phyloP scores from a whole-genome alignment of 2,113 vertebrate species.

The Phyllostomus discolor region DNA sequence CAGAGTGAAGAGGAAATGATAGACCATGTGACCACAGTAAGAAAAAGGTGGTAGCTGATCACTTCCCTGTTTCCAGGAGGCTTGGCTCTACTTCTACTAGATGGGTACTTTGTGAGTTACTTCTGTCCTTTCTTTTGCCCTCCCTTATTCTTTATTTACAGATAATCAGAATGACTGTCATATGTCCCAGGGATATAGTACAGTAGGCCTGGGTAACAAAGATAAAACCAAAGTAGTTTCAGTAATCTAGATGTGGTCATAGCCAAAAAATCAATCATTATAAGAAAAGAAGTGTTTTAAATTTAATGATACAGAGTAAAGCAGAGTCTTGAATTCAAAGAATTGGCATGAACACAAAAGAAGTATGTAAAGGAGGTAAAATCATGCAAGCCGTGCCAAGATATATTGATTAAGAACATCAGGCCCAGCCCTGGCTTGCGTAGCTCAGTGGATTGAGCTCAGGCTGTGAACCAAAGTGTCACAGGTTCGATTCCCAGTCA shows the following conservation, averaged over 20 bases:
- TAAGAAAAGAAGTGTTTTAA: neutral
- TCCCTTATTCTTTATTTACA: neutral
- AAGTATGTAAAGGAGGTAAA: neutral
- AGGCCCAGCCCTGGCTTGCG: too few relatives aligned
- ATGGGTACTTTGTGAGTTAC: neutral
- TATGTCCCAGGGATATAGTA: neutral
- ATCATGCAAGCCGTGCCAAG: neutral
- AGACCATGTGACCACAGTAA: neutral
- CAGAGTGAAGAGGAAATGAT: neutral
- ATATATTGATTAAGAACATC: neutral
- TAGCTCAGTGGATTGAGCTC: too few relatives aligned
- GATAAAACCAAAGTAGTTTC: neutral
- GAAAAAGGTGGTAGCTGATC: neutral
- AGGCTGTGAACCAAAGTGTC: too few relatives aligned
- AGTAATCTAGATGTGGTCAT: neutral
- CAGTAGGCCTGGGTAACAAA: neutral
- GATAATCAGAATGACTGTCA: neutral
- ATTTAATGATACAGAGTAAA: neutral
- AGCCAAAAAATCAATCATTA: neutral
- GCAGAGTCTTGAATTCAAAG: neutral
- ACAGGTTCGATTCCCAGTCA: too few relatives aligned
- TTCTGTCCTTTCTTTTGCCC: neutral
- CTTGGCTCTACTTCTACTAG: neutral
- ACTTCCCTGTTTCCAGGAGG: neutral
- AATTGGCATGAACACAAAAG: neutral